Evolutionary conservation across 1,140 invertebrate species (phyloP).

Genomic region (Stegodyphus dumicola): DNA sequence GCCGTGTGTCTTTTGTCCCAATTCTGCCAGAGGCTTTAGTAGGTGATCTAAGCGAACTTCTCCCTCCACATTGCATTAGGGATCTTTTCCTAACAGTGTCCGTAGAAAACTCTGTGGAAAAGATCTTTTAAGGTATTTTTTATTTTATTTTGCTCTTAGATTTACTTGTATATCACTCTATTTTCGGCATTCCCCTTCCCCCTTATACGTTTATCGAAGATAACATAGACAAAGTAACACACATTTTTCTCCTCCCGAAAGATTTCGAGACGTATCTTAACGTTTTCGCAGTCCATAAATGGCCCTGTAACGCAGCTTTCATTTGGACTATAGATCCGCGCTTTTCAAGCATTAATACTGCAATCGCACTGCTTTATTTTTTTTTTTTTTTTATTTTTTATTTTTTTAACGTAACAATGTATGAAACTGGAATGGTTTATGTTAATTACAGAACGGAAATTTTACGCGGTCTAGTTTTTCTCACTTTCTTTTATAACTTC

Average conservation of each 20-base stretch:
- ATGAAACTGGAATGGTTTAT: too few species aligned
- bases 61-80: conserved; percentile 34
- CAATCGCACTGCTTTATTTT: too few species aligned
- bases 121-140: conserved; percentile 42
- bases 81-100: conserved; percentile 22
- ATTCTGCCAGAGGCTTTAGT: conserved; percentile 44
- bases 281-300: neutral
- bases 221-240: neutral
- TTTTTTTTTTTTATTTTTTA: too few species aligned
- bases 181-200: neutral
- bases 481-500: too few species aligned
- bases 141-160: neutral
- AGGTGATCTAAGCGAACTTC: conserved; percentile 45
- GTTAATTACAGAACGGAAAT: too few species aligned
- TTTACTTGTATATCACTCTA: conserved; percentile 33
- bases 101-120: conserved; percentile 10
- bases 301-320: neutral
- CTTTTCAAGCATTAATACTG: too few species aligned
- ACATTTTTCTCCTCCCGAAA: neutral
- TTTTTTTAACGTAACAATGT: too few species aligned
- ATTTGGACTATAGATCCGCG: too few species aligned
- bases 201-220: conserved; percentile 14
- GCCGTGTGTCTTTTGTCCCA: conserved; percentile 45
- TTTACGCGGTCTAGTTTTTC: too few species aligned
- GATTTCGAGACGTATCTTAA: neutral